These are phyloP conservation scores for Tetrao urogallus DNA, from an alignment of 2,113 vertebrate genomes.

Conservation along the genomic window DNA sequence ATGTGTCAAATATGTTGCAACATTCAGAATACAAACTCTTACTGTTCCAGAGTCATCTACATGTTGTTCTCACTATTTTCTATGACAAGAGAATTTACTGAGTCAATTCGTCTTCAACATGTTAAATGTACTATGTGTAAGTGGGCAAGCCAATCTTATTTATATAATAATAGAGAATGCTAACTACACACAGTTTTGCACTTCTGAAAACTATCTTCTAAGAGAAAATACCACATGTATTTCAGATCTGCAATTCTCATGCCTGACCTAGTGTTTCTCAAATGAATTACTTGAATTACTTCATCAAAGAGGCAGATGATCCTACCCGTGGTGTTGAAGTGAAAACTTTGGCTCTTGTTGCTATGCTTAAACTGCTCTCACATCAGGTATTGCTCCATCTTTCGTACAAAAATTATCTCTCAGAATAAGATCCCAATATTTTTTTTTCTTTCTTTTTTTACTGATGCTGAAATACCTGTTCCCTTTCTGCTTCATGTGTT, in stretches of 20 bases:
- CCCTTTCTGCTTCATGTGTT: neutral
- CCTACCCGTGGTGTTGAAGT: neutral
- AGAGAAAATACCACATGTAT: neutral
- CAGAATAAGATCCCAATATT: neutral
- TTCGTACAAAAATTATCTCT: neutral
- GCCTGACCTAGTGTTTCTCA: neutral
- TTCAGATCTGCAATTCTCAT: neutral
- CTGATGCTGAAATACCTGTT: neutral
- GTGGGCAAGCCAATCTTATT: conserved; percentile 32
- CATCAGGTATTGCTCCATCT: neutral
- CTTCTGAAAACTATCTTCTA: conserved; percentile 9
- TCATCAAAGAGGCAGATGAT: neutral
- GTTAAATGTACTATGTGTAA: conserved; percentile 21
- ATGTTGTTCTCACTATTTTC: conserved; percentile 43
- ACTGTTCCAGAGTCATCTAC: conserved; percentile 29
- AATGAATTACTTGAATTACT: neutral
- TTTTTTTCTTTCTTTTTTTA: neutral
- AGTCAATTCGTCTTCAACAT: conserved; percentile 45
- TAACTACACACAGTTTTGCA: neutral
- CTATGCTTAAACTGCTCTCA: neutral
- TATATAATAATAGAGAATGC: neutral
- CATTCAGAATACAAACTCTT: conserved; percentile 30
- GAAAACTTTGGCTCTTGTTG: neutral
- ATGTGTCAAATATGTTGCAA: conserved; percentile 13
- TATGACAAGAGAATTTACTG: conserved; percentile 45